Percentiles rank a stretch among this genome's conserved stretches.
Evolutionary conservation across 2,888 invertebrate species (phyloP).

Genomic region (Cryptophagus acutangulus): DNA sequence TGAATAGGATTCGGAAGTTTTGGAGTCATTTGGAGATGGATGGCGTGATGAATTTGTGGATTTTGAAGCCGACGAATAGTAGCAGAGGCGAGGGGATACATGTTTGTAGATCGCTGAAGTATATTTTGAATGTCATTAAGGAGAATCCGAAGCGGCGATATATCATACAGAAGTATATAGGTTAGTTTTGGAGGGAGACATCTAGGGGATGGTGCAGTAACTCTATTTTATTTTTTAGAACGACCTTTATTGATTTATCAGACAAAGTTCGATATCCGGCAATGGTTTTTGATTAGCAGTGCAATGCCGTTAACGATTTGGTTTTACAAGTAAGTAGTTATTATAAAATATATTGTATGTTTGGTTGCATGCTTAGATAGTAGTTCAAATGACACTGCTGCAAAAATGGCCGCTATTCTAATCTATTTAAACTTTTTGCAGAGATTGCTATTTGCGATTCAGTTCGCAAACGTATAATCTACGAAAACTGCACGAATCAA

Average conservation of each 20-base stretch:
- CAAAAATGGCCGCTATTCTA: too few species aligned
- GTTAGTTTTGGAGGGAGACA: conserved; percentile 46
- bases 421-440: conserved; percentile 32
- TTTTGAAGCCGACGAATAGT: conserved; percentile 79
- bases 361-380: too few species aligned
- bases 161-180: conserved; percentile 87
- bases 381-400: too few species aligned
- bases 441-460: conserved; percentile 78
- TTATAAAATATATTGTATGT: too few species aligned
- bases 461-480: conserved; percentile 78
- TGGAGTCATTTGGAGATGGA: conserved; percentile 66
- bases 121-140: conserved; percentile 61
- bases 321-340: conserved; percentile 64
- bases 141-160: conserved; percentile 60
- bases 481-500: conserved; percentile 73
- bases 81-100: conserved; percentile 80
- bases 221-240: conserved; percentile 36
- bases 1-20: conserved; percentile 56
- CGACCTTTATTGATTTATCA: conserved; percentile 75
- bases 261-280: conserved; percentile 88
- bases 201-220: too few species aligned
- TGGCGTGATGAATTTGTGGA: conserved; percentile 83
- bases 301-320: conserved; percentile 75
- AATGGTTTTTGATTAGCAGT: conserved; percentile 81
- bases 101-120: conserved; percentile 68